Base-by-base conservation (phyloP, 2,113 vertebrate species). In the Coptodon rendalli region DNA sequence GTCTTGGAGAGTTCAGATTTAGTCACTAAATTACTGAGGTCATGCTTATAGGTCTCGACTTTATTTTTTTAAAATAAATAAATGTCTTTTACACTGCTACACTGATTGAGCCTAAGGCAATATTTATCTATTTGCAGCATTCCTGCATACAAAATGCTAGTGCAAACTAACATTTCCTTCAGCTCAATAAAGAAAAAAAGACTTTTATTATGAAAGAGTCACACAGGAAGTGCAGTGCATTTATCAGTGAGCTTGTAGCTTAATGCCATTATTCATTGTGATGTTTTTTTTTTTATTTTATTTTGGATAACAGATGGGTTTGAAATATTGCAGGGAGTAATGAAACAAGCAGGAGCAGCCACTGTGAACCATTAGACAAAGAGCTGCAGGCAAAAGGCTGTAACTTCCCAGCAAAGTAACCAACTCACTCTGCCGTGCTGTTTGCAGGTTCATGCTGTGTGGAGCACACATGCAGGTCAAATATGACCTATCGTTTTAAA, bases 231-330 rank as follows among this genome's bases (percentile, higher is more conserved):
- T 50, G 14, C 16, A 31, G 6, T 31, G 24, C 9, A 12, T 48
- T 29, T 31, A 19, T 3, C 10, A 50, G 71, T 50, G 9, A 50
- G 11, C 24, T 31, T 76, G 19, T 36, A 36, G 7, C 43, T 7
- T 31, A 76, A 48, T 48, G 22, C 4, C 24, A 27, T 43, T 45
- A 50, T 76, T 76, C 71, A 31, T 7, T 73, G 38, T 43, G n/a
- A 22, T 68, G 36, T 9, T 3, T 48, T 7, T 12, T 7, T 12
- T 10, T 2, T 0, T 1, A 11, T 76, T 7, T 76, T 5, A n/a
- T 78, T 31, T 19, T 45, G 13, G 38, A 78, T 45, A 78, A 50
- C 27, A 31, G 71, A 31, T 78, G 16, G 14, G 16, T 31, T 50
- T 31, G 45, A 78, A 50, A 78, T 50, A 78, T 31, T 78, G 27